A percentile compares a stretch with the other conserved stretches of the same genome.
Evolutionary conservation across 2,113 vertebrate species (phyloP).

Genomic region (Gracilinanus agilis): DNA sequence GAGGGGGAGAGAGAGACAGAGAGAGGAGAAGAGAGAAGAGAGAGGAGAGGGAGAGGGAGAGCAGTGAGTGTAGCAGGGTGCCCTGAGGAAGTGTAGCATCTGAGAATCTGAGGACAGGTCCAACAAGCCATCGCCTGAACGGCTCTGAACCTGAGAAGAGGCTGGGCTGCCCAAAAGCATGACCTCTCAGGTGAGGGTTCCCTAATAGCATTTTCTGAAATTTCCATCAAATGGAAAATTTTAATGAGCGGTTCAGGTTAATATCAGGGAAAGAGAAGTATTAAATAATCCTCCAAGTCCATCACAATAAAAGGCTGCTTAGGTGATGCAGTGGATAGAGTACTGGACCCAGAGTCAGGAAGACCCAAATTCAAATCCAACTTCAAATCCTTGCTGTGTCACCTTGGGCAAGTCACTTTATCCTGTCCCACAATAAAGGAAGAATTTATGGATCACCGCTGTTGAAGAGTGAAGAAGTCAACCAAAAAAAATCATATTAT

Average conservation of each 20-base stretch:
- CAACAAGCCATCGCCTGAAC: background rate
- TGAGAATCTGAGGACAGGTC: background rate
- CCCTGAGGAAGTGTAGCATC: background rate
- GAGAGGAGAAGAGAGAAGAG: too few species aligned
- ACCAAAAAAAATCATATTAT: slow-evolving; percentile 61
- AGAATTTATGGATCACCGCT: slow-evolving; percentile 28
- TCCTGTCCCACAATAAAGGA: background rate
- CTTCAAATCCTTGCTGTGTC: background rate
- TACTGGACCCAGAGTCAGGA: background rate
- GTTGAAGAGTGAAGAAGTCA: slow-evolving; percentile 63
- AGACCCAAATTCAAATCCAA: background rate
- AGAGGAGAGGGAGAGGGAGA: too few species aligned
- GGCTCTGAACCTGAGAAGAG: background rate
- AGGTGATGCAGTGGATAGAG: background rate
- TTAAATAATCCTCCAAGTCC: background rate
- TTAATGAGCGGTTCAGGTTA: background rate
- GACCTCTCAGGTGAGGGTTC: background rate
- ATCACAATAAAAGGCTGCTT: background rate
- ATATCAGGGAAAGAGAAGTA: background rate
- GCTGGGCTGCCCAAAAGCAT: background rate
- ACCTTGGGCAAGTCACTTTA: background rate
- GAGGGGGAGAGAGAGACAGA: too few species aligned
- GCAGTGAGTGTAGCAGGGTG: background rate
- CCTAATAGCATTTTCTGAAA: background rate
- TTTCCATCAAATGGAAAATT: background rate